Base-by-base conservation (phyloP, 2,113 vertebrate genomes). In the Acrocephalus kingi region DNA sequence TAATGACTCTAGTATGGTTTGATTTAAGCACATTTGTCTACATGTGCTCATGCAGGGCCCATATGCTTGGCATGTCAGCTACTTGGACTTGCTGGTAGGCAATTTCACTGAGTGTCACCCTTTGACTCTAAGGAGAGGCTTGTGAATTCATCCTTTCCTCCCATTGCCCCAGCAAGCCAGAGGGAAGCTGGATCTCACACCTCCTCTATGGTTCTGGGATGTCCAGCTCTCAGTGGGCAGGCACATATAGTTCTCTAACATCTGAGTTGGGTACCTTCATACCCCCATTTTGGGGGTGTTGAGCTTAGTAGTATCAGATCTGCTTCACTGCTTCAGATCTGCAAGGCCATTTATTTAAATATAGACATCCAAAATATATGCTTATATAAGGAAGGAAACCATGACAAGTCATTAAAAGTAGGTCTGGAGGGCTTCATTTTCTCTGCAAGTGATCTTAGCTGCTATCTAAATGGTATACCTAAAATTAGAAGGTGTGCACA, bases 181-280 rank as follows among this genome's bases (percentile, higher is more conserved):
- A 58, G 12, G 23, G 46, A 72, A 80, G 31, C 43, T 67, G 84
- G 30, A 72, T 41, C 37, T 81, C 68, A 30, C 45, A 51, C 15
- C 23, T 55, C 4, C 13, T 30, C 21, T 19, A 3, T 13, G 28
- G 24, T 2, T 89, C 39, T 64, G 68, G 8, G 33, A 39, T 3
- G 0, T 31, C 46, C 31, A 80, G 14, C 7, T 76, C 37, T 76
- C 3, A 1, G 41, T 16, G 28, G 72, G 37, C 24, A 56, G 23
- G 8, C 24, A 58, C 7, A 4, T 0, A 0, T 7, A 43, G 16
- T 45, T 68, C 24, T 58, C 45, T 31, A 13, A 18, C 37, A 35
- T 41, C 62, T 61, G 28, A 59, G 33, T 39, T 15, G 61, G n/a
- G 48, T 52, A 14, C 27, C 11, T 80, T 68, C 0, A 0, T 56